Percentiles rank a stretch among this genome's conserved stretches.
Evolutionary conservation across 64 coral and sea anemone species (phyloP).

Genomic region (Actinia tenebrosa): DNA sequence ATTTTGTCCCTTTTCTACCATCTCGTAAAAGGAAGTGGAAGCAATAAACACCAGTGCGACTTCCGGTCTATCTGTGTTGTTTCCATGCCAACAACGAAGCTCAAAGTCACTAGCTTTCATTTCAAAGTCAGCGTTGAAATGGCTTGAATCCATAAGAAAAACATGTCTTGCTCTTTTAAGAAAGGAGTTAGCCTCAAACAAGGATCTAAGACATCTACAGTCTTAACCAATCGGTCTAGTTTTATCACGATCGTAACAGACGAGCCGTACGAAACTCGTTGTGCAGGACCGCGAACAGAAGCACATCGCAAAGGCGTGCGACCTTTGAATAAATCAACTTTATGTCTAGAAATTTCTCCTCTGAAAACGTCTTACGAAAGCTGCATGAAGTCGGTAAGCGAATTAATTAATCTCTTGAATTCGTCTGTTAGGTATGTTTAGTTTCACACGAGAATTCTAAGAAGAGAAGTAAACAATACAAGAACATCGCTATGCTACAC

Average conservation of each 20-base stretch:
- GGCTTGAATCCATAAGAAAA: not conserved
- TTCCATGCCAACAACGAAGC: conserved; percentile 18
- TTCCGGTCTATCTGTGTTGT: not conserved
- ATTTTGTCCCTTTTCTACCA: too few relatives aligned
- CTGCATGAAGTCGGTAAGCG: conserved; percentile 26
- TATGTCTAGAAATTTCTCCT: conserved; percentile 1
- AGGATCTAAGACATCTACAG: conserved; percentile 11
- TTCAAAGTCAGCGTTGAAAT: not conserved
- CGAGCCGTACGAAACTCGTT: not conserved
- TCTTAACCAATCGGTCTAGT: conserved; percentile 6
- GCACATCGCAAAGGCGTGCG: not conserved
- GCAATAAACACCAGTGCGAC: not conserved
- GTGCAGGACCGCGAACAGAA: not conserved
- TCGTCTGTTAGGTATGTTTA: not conserved
- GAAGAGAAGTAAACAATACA: conserved; percentile 13
- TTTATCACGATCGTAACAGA: conserved; percentile 21
- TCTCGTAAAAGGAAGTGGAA: not conserved
- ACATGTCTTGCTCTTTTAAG: not conserved
- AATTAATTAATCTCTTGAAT: not conserved
- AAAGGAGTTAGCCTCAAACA: not conserved
- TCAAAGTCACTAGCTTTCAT: not conserved
- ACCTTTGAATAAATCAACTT: conserved; percentile 1
- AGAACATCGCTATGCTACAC: not conserved
- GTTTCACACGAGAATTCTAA: conserved; percentile 15
- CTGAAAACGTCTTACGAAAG: conserved; percentile 1